These are phyloP conservation scores for Beris morrisii DNA, from an alignment of 2,888 invertebrate genomes.

Conservation along the genomic window DNA sequence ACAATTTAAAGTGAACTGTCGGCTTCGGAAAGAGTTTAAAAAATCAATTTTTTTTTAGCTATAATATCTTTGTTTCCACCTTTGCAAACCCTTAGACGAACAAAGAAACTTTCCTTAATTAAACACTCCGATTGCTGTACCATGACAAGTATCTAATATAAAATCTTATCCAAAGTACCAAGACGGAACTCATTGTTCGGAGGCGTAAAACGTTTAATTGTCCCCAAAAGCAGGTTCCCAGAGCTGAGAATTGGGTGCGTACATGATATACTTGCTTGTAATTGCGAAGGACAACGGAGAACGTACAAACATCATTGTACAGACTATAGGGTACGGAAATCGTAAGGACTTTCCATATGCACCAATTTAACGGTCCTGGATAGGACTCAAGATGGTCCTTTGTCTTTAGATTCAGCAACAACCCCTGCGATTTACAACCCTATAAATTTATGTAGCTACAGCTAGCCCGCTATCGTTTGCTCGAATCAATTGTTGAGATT, in stretches of 20 bases:
- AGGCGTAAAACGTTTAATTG: constrained; percentile 29
- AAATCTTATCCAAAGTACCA: no score
- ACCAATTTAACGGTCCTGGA: constrained; percentile 8
- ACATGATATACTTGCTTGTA: constrained; percentile 26
- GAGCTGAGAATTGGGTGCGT: constrained; percentile 19
- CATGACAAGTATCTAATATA: no score
- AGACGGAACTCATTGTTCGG: constrained; percentile 10
- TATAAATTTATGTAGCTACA: no score
- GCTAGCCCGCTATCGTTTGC: no score
- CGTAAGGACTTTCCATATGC: constrained; percentile 14
- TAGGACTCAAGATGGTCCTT: constrained; percentile 15
- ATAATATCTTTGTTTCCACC: no score
- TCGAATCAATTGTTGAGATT: constrained; percentile 10
- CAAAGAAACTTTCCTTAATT: no score
- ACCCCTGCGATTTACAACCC: no score
- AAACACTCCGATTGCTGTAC: no score
- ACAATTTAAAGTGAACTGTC: no score
- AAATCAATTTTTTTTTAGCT: no score
- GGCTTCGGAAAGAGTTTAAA: no score
- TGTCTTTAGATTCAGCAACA: neutral
- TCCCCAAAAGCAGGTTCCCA: constrained; percentile 23
- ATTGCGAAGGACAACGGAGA: constrained; percentile 17
- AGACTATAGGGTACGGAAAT: neutral
- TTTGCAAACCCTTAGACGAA: no score
- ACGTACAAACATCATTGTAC: neutral